phyloP scores from a whole-genome alignment of 2,888 invertebrate genomes.

The Cephus spinipes region DNA sequence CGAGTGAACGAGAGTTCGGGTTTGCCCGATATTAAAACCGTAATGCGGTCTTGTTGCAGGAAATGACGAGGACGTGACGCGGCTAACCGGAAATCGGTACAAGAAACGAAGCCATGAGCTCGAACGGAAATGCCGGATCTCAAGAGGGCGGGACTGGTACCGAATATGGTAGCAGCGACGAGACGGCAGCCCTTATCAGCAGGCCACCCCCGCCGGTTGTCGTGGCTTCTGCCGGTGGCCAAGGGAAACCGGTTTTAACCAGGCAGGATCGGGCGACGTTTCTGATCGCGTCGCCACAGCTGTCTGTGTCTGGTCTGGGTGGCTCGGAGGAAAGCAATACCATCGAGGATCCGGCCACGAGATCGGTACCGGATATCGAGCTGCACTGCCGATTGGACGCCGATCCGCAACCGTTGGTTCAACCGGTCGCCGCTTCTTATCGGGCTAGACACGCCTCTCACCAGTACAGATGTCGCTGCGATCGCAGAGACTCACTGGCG shows the following conservation, averaged over 20 bases:
- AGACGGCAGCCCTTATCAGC: constrained; percentile 83
- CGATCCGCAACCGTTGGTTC: constrained; percentile 61
- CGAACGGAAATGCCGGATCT: constrained; percentile 56
- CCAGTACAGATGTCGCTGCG: constrained; percentile 75
- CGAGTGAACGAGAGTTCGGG: too few relatives aligned
- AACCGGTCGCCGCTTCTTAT: constrained; percentile 18
- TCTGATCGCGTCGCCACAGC: constrained; percentile 76
- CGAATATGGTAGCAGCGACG: constrained; percentile 76
- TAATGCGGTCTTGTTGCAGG: constrained; percentile 48
- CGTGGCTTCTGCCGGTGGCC: constrained; percentile 39
- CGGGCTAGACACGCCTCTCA: constrained; percentile 31
- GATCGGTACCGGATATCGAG: constrained; percentile 86
- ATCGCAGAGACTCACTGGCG: constrained; percentile 84
- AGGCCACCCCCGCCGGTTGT: constrained; percentile 71
- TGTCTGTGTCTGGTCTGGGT: constrained; percentile 76
- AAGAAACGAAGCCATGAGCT: constrained; percentile 52
- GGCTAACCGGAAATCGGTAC: constrained; percentile 19
- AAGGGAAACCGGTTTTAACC: constrained; percentile 82
- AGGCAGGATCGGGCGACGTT: constrained; percentile 88
- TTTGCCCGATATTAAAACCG: too few relatives aligned
- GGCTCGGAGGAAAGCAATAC: constrained; percentile 84
- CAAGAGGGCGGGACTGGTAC: constrained; percentile 56
- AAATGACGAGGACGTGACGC: constrained; percentile 51
- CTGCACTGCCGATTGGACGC: constrained; percentile 77
- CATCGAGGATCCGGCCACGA: constrained; percentile 76